phyloP scores from a whole-genome alignment of 2,888 invertebrate genomes.

The Eilema griseolum region DNA sequence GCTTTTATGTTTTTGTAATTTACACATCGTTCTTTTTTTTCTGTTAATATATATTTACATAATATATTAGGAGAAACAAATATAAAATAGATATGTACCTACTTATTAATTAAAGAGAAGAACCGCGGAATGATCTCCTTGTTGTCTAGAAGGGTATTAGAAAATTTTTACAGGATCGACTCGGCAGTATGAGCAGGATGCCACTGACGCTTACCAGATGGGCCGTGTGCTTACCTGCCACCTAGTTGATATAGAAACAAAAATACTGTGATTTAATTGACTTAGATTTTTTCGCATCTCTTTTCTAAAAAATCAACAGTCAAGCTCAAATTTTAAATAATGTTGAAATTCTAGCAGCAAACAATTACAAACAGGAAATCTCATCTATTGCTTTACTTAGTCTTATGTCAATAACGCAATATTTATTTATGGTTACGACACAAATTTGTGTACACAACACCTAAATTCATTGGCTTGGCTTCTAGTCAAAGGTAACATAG shows the following conservation, averaged over 20 bases:
- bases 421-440: neutral
- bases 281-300: neutral
- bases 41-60: too few species aligned
- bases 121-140: too few species aligned
- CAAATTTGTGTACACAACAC: neutral
- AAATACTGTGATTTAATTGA: neutral
- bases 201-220: too few species aligned
- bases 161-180: too few species aligned
- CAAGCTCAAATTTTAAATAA: too few species aligned
- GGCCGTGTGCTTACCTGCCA: too few species aligned
- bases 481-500: constrained; percentile 32
- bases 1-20: constrained; percentile 3
- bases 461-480: constrained; percentile 11
- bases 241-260: neutral
- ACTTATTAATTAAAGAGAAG: too few species aligned
- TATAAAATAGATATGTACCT: too few species aligned
- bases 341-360: neutral
- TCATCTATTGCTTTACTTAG: neutral
- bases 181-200: too few species aligned
- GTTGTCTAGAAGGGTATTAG: too few species aligned
- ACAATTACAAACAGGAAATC: neutral
- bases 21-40: neutral
- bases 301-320: neutral
- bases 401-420: neutral
- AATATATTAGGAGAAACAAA: too few species aligned